Percentiles rank a stretch among this genome's conserved stretches.
phyloP scores from a whole-genome alignment of 2,113 vertebrate genomes.

The Paralichthys olivaceus region DNA sequence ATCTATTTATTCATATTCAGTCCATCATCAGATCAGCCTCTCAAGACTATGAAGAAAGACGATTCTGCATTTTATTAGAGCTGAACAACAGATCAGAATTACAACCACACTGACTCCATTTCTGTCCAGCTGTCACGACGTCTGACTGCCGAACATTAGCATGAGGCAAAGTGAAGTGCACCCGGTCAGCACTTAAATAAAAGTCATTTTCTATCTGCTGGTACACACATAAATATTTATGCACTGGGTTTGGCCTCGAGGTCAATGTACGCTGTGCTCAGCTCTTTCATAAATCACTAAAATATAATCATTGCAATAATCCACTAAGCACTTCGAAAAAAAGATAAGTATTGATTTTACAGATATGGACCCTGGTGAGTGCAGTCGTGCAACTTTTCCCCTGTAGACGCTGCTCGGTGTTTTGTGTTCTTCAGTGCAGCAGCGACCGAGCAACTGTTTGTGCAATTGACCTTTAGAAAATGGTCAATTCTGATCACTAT shows the following conservation, averaged over 20 bases:
- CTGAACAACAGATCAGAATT: not conserved
- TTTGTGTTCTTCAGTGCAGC: conserved; percentile 44
- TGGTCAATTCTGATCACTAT: conserved; percentile 46
- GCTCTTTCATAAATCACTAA: conserved; percentile 52
- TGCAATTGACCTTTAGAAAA: conserved; percentile 58
- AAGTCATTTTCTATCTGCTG: conserved; percentile 40
- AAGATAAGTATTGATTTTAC: conserved; percentile 52
- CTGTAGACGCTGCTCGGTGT: conserved; percentile 10
- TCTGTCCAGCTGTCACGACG: not conserved
- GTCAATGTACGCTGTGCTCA: conserved; percentile 43
- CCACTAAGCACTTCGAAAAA: conserved; percentile 20
- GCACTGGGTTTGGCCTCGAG: conserved; percentile 11
- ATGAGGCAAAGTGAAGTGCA: conserved; percentile 20
- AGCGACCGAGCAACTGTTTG: conserved; percentile 24
- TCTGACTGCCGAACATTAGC: conserved; percentile 25
- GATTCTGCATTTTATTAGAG: not conserved
- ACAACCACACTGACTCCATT: not conserved
- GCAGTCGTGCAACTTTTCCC: not conserved
- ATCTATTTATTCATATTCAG: too few species aligned
- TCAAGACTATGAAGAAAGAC: not conserved
- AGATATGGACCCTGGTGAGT: conserved; percentile 7
- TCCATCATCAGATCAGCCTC: too few species aligned
- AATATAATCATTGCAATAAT: conserved; percentile 34
- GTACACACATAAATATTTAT: conserved; percentile 62
- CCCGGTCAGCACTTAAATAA: conserved; percentile 55